phyloP scores from a whole-genome alignment of 2,113 vertebrate species.

The Prunella fulvescens region DNA sequence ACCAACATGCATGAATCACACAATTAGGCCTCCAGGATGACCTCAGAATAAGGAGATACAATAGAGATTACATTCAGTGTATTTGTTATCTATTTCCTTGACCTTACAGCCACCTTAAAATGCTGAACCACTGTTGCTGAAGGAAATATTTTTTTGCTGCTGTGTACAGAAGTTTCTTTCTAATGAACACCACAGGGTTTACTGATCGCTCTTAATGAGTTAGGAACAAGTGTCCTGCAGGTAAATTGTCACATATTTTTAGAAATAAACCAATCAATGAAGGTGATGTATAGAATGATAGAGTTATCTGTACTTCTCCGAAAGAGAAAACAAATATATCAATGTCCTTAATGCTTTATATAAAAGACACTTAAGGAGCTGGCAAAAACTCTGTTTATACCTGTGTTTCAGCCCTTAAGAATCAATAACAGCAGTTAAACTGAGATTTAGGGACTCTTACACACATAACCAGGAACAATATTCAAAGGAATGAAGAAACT shows the following conservation, averaged over 20 bases:
- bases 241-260: conserved; percentile 63
- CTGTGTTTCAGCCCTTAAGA: neutral
- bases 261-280: conserved; percentile 57
- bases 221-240: conserved; percentile 49
- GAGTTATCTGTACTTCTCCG: neutral
- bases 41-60: conserved; percentile 24
- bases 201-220: conserved; percentile 69
- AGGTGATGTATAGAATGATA: conserved; percentile 28
- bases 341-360: neutral
- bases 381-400: neutral
- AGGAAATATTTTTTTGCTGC: conserved; percentile 41
- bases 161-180: conserved; percentile 54
- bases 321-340: conserved; percentile 44
- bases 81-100: conserved; percentile 59
- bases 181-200: conserved; percentile 73
- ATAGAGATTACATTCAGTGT: neutral
- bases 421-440: conserved; percentile 21
- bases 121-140: conserved; percentile 35
- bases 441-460: conserved; percentile 11
- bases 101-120: conserved; percentile 62
- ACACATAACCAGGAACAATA: neutral
- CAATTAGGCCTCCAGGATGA: neutral
- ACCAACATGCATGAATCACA: neutral
- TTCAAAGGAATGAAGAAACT: conserved; percentile 5
- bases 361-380: conserved; percentile 4